Conservation (phyloP, 1,140 invertebrate genomes). For the Calephelis nemesis region DNA sequence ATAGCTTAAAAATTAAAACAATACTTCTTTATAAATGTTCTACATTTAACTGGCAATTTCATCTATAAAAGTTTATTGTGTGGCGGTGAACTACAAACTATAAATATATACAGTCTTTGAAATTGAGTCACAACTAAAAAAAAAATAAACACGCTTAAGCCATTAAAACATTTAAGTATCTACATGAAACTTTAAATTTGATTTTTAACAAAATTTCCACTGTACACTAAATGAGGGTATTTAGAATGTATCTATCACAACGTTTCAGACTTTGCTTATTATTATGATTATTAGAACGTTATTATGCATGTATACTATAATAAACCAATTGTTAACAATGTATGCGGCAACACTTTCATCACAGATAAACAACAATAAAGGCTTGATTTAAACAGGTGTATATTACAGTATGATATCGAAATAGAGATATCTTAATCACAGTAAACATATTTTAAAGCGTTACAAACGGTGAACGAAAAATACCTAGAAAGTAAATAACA, state of each 20-base stretch:
- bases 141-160: constrained; percentile 17
- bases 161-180: constrained; percentile 17
- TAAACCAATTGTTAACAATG: constrained; percentile 28
- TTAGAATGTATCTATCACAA: constrained; percentile 49
- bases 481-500: no score
- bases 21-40: constrained; percentile 22
- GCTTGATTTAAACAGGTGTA: constrained; percentile 20
- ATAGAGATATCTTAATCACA: constrained; percentile 9
- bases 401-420: constrained; percentile 10
- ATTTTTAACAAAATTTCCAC: constrained; percentile 36
- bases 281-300: constrained; percentile 24
- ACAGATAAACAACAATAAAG: constrained; percentile 41
- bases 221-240: constrained; percentile 20
- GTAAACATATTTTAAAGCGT: constrained; percentile 11
- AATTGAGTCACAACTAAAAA: constrained; percentile 7
- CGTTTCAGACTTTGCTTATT: constrained; percentile 54
- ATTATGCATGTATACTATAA: constrained; percentile 42
- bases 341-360: constrained; percentile 39
- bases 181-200: constrained; percentile 25
- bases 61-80: constrained; percentile 3
- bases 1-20: constrained; percentile 10
- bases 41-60: constrained; percentile 25
- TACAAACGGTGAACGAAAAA: background rate
- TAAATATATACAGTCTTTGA: constrained; percentile 6
- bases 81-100: constrained; percentile 3